phyloP scores from a whole-genome alignment of 2,888 invertebrate species.

The Epinotia demarniana region DNA sequence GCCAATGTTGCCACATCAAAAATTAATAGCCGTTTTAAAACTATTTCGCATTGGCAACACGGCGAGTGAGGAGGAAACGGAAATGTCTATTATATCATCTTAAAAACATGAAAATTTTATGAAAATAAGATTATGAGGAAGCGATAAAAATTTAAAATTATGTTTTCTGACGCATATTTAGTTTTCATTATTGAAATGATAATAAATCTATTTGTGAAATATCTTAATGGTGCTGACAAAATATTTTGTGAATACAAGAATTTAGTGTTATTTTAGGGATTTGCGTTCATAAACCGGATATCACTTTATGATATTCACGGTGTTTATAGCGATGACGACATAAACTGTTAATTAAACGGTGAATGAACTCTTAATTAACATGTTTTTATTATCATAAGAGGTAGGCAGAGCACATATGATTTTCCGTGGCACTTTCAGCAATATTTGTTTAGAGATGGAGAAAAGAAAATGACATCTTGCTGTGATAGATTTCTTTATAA shows the following conservation, averaged over 20 bases:
- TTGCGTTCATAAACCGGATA: constrained; percentile 23
- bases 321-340: constrained; percentile 10
- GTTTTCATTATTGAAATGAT: constrained; percentile 41
- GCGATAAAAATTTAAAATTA: constrained; percentile 71
- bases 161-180: constrained; percentile 42
- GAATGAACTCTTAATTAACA: background rate
- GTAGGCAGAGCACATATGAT: too few species aligned
- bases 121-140: constrained; percentile 73
- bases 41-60: constrained; percentile 80
- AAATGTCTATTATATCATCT: constrained; percentile 77
- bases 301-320: background rate
- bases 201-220: constrained; percentile 50
- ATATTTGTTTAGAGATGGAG: too few species aligned
- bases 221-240: constrained; percentile 36
- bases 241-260: constrained; percentile 24
- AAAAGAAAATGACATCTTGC: too few species aligned
- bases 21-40: constrained; percentile 79
- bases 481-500: too few species aligned
- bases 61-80: constrained; percentile 74
- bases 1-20: constrained; percentile 78
- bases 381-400: too few species aligned
- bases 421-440: too few species aligned
- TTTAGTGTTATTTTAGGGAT: constrained; percentile 32
- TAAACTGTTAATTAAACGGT: constrained; percentile 25
- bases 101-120: constrained; percentile 69